Conservation (phyloP, 1,140 invertebrate species). For the Calephelis nemesis region DNA sequence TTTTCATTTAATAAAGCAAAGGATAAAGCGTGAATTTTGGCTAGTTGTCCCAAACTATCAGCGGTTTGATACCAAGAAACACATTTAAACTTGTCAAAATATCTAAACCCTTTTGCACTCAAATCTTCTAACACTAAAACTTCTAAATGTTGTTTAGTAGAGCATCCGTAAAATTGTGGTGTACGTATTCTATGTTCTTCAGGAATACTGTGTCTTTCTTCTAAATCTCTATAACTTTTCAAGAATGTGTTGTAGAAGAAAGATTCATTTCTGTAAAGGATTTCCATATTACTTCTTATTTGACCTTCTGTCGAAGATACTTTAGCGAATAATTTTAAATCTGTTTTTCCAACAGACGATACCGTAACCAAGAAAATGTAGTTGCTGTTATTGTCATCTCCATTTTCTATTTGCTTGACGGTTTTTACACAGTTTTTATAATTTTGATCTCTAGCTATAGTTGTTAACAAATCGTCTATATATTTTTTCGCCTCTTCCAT, state of each 20-base stretch:
- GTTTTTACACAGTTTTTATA: background rate
- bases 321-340: slow-evolving; percentile 43
- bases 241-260: slow-evolving; percentile 36
- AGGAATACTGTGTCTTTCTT: slow-evolving; percentile 33
- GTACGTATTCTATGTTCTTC: background rate
- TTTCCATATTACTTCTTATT: slow-evolving; percentile 20
- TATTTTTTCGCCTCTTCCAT: background rate
- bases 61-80: slow-evolving; percentile 45
- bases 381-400: slow-evolving; percentile 42
- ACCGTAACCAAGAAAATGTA: slow-evolving; percentile 32
- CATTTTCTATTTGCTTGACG: slow-evolving; percentile 21
- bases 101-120: slow-evolving; percentile 30
- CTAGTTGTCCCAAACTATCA: slow-evolving; percentile 35
- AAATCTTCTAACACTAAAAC: slow-evolving; percentile 47
- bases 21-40: slow-evolving; percentile 49
- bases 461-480: background rate
- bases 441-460: background rate
- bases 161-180: slow-evolving; percentile 39
- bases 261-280: slow-evolving; percentile 33
- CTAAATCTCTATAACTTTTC: slow-evolving; percentile 27
- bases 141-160: slow-evolving; percentile 32
- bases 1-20: slow-evolving; percentile 33
- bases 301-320: slow-evolving; percentile 34
- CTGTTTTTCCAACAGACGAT: slow-evolving; percentile 8
- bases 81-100: slow-evolving; percentile 40